A percentile compares a stretch with the other conserved stretches of the same genome.
Evolutionary conservation across 2,113 vertebrate species (phyloP).

Genomic region (Myocastor coypus): DNA sequence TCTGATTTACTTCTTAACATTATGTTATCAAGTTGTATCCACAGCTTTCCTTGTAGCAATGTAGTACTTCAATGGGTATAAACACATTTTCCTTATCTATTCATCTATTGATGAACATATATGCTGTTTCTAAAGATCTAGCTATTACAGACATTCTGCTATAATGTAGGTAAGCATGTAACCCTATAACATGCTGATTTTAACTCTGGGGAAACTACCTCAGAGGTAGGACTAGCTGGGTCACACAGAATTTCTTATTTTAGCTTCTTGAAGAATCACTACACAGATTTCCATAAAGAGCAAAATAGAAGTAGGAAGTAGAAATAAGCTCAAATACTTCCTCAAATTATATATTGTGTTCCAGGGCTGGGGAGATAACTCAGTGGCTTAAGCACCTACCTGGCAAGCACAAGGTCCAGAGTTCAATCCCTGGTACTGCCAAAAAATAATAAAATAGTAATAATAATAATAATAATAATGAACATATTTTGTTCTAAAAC

Average conservation of each 20-base stretch:
- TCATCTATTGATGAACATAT: not conserved
- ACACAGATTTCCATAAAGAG: not conserved
- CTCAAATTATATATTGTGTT: not conserved
- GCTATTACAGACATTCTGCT: not conserved
- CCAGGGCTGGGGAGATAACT: no score
- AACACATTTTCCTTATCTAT: not conserved
- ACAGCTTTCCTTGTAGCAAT: not conserved
- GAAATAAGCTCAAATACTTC: not conserved
- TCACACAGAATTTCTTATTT: not conserved
- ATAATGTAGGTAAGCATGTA: not conserved
- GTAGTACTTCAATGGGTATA: not conserved
- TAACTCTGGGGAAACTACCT: not conserved
- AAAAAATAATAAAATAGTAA: no score
- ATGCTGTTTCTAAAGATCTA: not conserved
- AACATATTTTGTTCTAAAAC: not conserved
- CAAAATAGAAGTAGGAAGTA: not conserved
- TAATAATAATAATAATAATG: no score
- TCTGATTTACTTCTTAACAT: not conserved
- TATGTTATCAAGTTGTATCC: not conserved
- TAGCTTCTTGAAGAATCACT: not conserved
- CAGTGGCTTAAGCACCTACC: no score
- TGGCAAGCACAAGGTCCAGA: no score
- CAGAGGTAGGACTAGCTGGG: not conserved
- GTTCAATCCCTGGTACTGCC: no score
- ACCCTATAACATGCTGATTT: not conserved